Percentiles rank a stretch among this genome's conserved stretches.
These are phyloP conservation scores for Chymomyza fuscimana DNA, from an alignment of 2,888 invertebrate genomes.

Conservation along the genomic window DNA sequence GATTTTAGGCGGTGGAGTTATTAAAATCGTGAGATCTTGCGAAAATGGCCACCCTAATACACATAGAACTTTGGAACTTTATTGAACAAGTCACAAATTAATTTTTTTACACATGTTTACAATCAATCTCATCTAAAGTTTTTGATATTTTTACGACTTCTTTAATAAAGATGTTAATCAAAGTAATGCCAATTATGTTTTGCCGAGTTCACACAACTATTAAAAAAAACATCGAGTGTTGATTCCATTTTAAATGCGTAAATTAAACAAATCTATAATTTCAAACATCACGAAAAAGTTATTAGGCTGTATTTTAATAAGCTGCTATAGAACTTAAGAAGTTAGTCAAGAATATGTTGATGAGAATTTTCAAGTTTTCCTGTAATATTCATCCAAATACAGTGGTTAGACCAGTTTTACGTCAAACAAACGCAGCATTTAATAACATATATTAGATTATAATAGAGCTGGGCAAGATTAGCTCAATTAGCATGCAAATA, in stretches of 20 bases:
- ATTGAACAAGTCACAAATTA: neutral
- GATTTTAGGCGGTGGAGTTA: too few relatives aligned
- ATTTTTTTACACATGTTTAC: neutral
- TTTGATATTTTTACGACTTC: neutral
- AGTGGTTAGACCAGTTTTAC: neutral
- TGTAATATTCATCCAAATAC: neutral
- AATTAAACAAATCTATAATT: neutral
- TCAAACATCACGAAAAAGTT: neutral
- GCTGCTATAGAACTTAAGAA: neutral
- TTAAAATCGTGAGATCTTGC: too few relatives aligned
- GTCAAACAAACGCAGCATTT: neutral
- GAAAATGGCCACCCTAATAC: too few relatives aligned
- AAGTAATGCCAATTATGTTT: neutral
- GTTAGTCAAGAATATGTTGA: neutral
- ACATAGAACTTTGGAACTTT: too few relatives aligned
- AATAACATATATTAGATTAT: neutral
- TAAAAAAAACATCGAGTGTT: neutral
- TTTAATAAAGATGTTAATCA: neutral
- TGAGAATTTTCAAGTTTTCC: neutral
- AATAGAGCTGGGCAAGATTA: neutral
- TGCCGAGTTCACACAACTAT: neutral
- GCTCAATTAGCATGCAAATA: slow-evolving; percentile 20
- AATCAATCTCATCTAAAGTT: neutral
- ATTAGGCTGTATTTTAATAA: too few relatives aligned
- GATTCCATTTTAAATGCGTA: neutral